Conservation (phyloP, 53 echinoderm and acorn worm species). For the Patiria pectinifera region DNA sequence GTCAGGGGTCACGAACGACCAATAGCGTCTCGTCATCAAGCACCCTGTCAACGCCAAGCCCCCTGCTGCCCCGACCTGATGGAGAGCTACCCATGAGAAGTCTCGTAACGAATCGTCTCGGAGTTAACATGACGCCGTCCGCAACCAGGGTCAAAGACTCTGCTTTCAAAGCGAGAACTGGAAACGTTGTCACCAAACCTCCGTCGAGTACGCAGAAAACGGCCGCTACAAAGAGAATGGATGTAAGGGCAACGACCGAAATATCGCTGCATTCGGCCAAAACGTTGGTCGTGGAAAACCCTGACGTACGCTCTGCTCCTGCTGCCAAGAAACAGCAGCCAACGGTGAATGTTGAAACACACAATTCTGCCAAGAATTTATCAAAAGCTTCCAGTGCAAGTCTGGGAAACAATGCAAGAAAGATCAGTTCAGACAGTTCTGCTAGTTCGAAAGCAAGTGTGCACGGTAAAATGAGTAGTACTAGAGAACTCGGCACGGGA, state of each 20-base stretch:
- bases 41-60: slow-evolving; percentile 88
- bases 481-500: not conserved
- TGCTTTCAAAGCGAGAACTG: not conserved
- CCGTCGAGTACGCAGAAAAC: not conserved
- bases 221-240: not conserved
- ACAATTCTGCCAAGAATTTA: not conserved
- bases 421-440: not conserved
- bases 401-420: not conserved
- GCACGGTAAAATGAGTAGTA: not conserved
- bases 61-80: slow-evolving; percentile 58
- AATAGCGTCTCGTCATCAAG: slow-evolving; percentile 73
- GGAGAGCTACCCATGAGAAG: slow-evolving; percentile 30
- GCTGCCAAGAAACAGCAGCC: not conserved
- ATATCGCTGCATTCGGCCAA: slow-evolving; percentile 27
- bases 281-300: slow-evolving; percentile 14
- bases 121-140: slow-evolving; percentile 81
- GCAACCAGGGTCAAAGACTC: slow-evolving; percentile 69
- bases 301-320: not conserved
- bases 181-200: not conserved
- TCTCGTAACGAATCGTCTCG: slow-evolving; percentile 66
- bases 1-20: slow-evolving; percentile 85
- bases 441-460: slow-evolving; percentile 7
- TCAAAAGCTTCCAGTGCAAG: not conserved
- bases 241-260: slow-evolving; percentile 13
- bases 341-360: not conserved